These are phyloP conservation scores for Macquaria australasica DNA, from an alignment of 2,113 vertebrate genomes.

Conservation along the genomic window DNA sequence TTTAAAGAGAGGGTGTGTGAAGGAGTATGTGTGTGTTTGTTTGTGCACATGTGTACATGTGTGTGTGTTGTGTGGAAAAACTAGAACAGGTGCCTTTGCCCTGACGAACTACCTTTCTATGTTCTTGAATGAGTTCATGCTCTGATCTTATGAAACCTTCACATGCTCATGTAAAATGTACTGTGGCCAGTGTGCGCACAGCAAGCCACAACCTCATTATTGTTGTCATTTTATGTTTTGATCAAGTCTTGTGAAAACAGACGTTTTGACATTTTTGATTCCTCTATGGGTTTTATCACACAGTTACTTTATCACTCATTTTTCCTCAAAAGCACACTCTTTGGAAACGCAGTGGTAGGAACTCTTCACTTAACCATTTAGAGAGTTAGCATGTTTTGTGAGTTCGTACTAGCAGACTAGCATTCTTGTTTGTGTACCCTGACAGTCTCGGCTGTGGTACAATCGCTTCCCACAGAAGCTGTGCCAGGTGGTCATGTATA, in stretches of 20 bases:
- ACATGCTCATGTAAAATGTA: background rate
- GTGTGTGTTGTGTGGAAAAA: slow-evolving; percentile 45
- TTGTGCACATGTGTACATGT: slow-evolving; percentile 22
- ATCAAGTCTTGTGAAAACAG: background rate
- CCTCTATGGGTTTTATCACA: background rate
- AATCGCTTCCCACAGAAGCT: background rate
- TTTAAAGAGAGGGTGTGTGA: slow-evolving; percentile 77
- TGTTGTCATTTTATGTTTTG: background rate
- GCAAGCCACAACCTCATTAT: background rate
- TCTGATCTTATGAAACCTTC: slow-evolving; percentile 39
- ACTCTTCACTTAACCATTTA: background rate
- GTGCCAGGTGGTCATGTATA: background rate
- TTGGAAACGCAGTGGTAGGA: background rate
- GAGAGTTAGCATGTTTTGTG: background rate
- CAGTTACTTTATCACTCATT: background rate
- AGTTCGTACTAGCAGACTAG: background rate
- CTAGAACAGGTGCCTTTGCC: slow-evolving; percentile 72
- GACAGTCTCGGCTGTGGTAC: background rate
- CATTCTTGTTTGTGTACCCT: background rate
- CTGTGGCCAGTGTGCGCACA: background rate
- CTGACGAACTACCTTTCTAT: slow-evolving; percentile 60
- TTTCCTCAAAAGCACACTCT: background rate
- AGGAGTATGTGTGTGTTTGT: slow-evolving; percentile 62
- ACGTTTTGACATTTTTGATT: background rate
- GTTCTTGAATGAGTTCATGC: slow-evolving; percentile 59